A percentile compares a stretch with the other conserved stretches of the same genome.
These are phyloP conservation scores for Pristiophorus japonicus DNA, from an alignment of 2,113 vertebrate species.

Conservation along the genomic window DNA sequence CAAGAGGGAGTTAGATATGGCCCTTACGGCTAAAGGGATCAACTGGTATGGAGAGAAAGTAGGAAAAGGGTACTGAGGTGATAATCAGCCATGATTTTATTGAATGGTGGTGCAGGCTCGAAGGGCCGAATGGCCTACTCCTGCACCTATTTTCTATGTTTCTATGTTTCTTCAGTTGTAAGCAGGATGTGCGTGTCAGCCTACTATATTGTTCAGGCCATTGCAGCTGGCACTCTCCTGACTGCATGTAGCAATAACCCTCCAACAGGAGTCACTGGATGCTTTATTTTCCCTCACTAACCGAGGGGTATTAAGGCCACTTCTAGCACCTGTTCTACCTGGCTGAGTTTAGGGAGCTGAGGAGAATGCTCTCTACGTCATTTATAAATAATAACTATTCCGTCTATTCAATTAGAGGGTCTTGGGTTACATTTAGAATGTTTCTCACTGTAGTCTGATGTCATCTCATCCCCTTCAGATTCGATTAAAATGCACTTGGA, in stretches of 20 bases:
- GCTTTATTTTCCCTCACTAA: not conserved
- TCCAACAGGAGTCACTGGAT: not conserved
- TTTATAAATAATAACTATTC: not conserved
- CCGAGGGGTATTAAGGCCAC: not conserved
- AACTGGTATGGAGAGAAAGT: no score
- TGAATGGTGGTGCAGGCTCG: no score
- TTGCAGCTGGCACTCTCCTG: not conserved
- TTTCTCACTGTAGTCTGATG: not conserved
- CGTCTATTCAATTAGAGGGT: not conserved
- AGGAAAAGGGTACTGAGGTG: no score
- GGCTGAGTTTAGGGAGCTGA: not conserved
- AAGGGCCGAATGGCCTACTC: no score
- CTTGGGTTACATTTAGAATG: not conserved
- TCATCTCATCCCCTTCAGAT: not conserved
- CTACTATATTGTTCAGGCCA: not conserved
- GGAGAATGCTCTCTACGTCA: not conserved
- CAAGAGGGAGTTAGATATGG: no score
- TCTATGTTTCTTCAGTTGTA: not conserved
- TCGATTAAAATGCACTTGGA: not conserved
- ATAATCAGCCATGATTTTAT: no score
- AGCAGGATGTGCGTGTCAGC: not conserved
- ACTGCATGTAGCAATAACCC: not conserved
- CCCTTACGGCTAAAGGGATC: no score
- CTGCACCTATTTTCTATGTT: no score
- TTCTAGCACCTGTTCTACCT: not conserved